phyloP scores from a whole-genome alignment of 2,888 invertebrate genomes.

The Cinara cedri region DNA sequence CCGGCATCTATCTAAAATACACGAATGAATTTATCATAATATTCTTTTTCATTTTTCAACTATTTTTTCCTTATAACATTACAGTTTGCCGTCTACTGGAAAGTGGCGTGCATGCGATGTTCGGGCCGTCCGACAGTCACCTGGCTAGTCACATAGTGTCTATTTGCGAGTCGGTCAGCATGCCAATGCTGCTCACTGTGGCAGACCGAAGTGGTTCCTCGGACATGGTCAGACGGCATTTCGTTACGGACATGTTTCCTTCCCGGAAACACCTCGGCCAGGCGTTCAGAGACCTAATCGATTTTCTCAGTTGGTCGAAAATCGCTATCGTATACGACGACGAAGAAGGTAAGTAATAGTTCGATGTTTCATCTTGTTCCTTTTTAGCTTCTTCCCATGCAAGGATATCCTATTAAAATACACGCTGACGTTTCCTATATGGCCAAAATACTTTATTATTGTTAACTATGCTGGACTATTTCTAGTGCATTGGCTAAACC shows the following conservation, averaged over 20 bases:
- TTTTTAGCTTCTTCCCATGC: no score
- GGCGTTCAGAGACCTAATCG: conserved; percentile 84
- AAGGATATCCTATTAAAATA: no score
- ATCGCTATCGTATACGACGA: conserved; percentile 94
- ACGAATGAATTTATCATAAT: no score
- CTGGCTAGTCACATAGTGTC: conserved; percentile 85
- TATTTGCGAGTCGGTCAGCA: conserved; percentile 84
- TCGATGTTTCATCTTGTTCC: no score
- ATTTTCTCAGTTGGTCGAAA: conserved; percentile 89
- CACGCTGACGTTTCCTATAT: no score
- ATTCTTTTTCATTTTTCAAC: background rate
- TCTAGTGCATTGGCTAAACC: no score
- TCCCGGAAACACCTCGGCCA: conserved; percentile 80
- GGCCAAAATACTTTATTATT: no score
- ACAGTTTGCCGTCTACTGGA: conserved; percentile 82
- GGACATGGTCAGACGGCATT: conserved; percentile 71
- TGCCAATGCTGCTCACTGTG: conserved; percentile 74
- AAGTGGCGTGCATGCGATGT: conserved; percentile 83
- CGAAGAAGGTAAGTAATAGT: conserved; percentile 78
- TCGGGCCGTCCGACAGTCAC: conserved; percentile 84
- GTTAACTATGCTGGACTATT: no score
- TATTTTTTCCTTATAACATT: conserved; percentile 61
- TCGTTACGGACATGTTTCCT: conserved; percentile 88
- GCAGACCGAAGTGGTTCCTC: conserved; percentile 74
- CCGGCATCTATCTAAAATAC: no score